phyloP scores from a whole-genome alignment of 2,888 invertebrate species.

The Cantharis rustica region DNA sequence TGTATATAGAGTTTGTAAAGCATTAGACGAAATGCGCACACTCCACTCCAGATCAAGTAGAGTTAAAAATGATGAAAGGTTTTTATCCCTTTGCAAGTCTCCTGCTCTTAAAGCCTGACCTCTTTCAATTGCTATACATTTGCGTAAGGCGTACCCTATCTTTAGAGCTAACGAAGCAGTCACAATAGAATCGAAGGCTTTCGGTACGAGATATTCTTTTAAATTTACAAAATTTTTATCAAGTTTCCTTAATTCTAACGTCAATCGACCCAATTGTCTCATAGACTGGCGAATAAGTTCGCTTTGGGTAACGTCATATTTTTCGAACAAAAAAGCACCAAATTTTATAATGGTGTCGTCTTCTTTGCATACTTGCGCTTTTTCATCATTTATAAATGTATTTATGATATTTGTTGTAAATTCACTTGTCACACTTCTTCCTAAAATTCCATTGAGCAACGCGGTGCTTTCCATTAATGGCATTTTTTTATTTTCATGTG shows the following conservation, averaged over 20 bases:
- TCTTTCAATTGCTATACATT: conserved; percentile 22
- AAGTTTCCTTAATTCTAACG: neutral
- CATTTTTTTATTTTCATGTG: too few relatives aligned
- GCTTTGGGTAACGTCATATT: conserved; percentile 4
- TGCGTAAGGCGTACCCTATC: conserved; percentile 24
- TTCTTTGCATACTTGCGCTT: neutral
- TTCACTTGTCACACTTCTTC: too few relatives aligned
- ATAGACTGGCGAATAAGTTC: conserved; percentile 10
- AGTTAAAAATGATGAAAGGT: conserved; percentile 6
- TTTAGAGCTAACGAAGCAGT: conserved; percentile 25
- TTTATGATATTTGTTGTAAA: neutral
- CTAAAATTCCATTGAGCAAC: too few relatives aligned
- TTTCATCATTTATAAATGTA: conserved; percentile 3
- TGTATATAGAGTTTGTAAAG: conserved; percentile 26
- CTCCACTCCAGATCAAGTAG: conserved; percentile 33
- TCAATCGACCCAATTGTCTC: conserved; percentile 7
- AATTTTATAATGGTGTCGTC: neutral
- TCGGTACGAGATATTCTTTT: conserved; percentile 9
- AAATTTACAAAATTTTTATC: neutral
- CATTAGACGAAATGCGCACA: conserved; percentile 31
- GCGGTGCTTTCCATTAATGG: too few relatives aligned
- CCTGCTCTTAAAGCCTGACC: conserved; percentile 14
- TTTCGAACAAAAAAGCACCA: conserved; percentile 20
- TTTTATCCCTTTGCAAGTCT: conserved; percentile 13
- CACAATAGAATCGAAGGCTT: conserved; percentile 18